Evolutionary conservation across 2,888 invertebrate genomes (phyloP), one percentile per base, ranked within the genome.

Genomic region (Leptinotarsa peninsularis): DNA sequence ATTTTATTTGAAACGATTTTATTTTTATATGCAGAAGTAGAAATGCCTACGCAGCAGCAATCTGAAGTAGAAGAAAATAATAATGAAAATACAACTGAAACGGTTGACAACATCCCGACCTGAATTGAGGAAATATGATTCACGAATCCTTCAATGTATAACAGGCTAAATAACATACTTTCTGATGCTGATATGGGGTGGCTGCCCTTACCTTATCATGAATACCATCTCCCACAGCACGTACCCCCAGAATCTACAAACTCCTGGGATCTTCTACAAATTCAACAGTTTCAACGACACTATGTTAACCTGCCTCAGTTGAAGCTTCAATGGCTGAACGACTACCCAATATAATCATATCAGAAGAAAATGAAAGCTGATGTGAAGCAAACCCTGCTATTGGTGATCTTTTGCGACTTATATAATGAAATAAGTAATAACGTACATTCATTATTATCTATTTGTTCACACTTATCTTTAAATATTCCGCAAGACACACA

Each of bases 41-140:
- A 13, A n/a, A 7, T 21, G 4, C 10, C 56, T n/a, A 56, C 0
- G 21, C 18, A n/a, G 56, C 56, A 56, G 21, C 56, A 56, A 56
- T n/a, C 21, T 56, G n/a, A 56, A 56, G 56, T 56, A 21, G 21
- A 56, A 56, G 4, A 4, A 21, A 4, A 18, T n/a, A n/a, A 56
- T 56, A 56, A 56, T 21, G 56, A 56, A 56, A 0, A 56, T 56
- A 21, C 10, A 56, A 2, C 56, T 21, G 56, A 4, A 56, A 56
- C 56, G 0, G 54, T 54, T 54, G n/a, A 54, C 54, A 18, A 54
- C 4, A 18, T 56, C 18, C 56, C 56, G 56, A n/a, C 18, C 4
- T 15, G 72, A 72, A 67, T 23, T 72, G 5, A 67, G 67, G 49
- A 72, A 72, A 49, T 72, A 67, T 56, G 72, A 72, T 23, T 43